phyloP scores from a whole-genome alignment of 1,140 invertebrate species.

The Bombyx mandarina region DNA sequence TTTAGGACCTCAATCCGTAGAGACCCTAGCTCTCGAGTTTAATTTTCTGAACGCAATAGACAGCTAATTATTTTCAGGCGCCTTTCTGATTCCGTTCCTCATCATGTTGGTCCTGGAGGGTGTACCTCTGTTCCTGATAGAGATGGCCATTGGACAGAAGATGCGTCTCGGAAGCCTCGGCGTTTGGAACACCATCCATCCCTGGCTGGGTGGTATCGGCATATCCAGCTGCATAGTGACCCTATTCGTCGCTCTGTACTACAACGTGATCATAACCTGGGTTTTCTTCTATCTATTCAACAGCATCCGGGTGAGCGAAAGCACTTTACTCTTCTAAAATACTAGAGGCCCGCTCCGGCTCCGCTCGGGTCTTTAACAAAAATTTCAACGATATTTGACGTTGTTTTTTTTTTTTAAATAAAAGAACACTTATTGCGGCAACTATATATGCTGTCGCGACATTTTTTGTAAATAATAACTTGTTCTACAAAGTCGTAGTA shows the following conservation, averaged over 20 bases:
- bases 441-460: no score
- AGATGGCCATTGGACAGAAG: constrained; percentile 93
- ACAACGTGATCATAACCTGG: constrained; percentile 99
- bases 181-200: constrained; percentile 95
- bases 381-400: no score
- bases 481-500: no score
- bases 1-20: no score
- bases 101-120: constrained; percentile 95
- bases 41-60: background rate
- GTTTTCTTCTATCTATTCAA: constrained; percentile 97
- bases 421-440: no score
- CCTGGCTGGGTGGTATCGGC: constrained; percentile 91
- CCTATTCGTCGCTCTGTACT: constrained; percentile 94
- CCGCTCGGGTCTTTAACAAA: no score
- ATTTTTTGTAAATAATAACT: no score
- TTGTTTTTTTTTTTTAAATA: no score
- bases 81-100: constrained; percentile 96
- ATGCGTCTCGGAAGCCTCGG: constrained; percentile 91
- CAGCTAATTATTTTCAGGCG: constrained; percentile 77
- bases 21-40: no score
- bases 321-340: no score
- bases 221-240: constrained; percentile 94
- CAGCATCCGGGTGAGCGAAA: constrained; percentile 81
- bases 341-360: no score
- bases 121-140: constrained; percentile 93